These are phyloP conservation scores for Lagopus leucura DNA, from an alignment of 2,113 vertebrate genomes.

Conservation along the genomic window DNA sequence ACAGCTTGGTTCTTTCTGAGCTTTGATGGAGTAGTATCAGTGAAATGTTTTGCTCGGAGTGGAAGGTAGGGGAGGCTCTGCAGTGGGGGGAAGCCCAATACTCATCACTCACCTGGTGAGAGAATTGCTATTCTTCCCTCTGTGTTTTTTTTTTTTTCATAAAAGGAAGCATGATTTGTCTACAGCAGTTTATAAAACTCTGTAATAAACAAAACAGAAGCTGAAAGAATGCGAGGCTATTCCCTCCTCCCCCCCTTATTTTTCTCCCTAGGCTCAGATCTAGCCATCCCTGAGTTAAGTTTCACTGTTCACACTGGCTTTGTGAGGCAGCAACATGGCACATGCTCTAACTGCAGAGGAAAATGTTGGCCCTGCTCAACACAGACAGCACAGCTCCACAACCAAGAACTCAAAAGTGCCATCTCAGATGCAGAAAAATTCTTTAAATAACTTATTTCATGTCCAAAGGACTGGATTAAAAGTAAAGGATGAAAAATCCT, in stretches of 20 bases:
- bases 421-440: not conserved
- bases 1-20: not conserved
- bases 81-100: not conserved
- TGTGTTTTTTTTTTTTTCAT: not conserved
- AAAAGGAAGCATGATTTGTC: not conserved
- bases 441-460: not conserved
- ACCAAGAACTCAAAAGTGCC: not conserved
- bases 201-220: not conserved
- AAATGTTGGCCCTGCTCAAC: not conserved
- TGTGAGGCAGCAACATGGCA: too few relatives aligned
- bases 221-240: not conserved
- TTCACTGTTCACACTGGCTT: not conserved
- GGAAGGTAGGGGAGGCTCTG: not conserved
- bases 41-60: not conserved
- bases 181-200: not conserved
- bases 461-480: not conserved
- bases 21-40: not conserved
- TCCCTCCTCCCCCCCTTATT: not conserved
- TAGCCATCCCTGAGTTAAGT: not conserved
- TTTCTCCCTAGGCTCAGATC: not conserved
- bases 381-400: accelerated
- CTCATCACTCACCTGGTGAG: not conserved
- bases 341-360: not conserved
- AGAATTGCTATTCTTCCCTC: not conserved
- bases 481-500: not conserved